These are phyloP conservation scores for Leucoma salicis DNA, from an alignment of 2,888 invertebrate species.

Conservation along the genomic window DNA sequence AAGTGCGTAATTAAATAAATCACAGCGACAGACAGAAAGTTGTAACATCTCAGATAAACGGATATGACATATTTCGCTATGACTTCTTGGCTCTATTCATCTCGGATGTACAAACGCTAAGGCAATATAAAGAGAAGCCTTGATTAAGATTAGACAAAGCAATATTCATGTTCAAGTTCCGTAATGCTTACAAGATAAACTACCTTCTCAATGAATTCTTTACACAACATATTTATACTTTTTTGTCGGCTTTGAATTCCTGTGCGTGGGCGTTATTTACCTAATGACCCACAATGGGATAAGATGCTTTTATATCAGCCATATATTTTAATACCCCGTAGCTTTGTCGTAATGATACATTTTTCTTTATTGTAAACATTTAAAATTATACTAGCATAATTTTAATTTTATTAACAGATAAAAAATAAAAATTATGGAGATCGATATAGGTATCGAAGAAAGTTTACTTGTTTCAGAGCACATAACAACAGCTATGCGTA, in stretches of 20 bases:
- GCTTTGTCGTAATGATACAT: conserved; percentile 1
- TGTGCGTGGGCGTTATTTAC: conserved; percentile 4
- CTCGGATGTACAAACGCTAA: conserved; percentile 28
- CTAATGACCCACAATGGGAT: not conserved
- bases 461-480: conserved; percentile 19
- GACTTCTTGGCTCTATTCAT: conserved; percentile 24
- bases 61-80: conserved; percentile 29
- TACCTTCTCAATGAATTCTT: not conserved
- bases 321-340: conserved; percentile 9
- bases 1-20: conserved; percentile 14
- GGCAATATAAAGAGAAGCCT: conserved; percentile 22
- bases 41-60: conserved; percentile 17
- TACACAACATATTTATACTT: conserved; percentile 1
- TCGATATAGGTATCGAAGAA: conserved; percentile 11
- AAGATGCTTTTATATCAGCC: conserved; percentile 7
- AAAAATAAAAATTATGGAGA: conserved; percentile 13
- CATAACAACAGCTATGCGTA: conserved; percentile 14
- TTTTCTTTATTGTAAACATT: conserved; percentile 1
- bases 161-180: conserved; percentile 8
- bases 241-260: not conserved
- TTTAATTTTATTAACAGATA: conserved; percentile 12
- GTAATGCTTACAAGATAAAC: conserved; percentile 3
- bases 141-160: conserved; percentile 32
- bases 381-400: not conserved
- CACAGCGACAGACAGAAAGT: conserved; percentile 24